Base-by-base conservation (phyloP, 2,797 vertebrate genomes). In the Acipenser transmontanus region DNA sequence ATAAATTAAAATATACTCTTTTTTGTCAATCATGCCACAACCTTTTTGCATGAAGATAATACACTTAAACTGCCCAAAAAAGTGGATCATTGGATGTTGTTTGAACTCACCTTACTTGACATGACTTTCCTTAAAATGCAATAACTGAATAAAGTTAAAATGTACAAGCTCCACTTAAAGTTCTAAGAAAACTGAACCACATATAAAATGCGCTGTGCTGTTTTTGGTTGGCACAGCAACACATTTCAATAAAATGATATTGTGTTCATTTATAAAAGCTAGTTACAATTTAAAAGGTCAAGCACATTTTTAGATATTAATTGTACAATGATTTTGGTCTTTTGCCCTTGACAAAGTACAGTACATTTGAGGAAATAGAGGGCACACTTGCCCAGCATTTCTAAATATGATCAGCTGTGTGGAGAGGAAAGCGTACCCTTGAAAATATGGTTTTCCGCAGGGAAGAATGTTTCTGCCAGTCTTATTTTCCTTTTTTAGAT, bases 1-100 rank as follows among this genome's bases (percentile, higher is more conserved):
- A 34, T 64, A 10, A 59, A 59, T 49, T 7, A 57, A 54, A 63
- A 68, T 57, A 8, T 13, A 59, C 64, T 70, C 12, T 50, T 67
- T 57, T 52, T 14, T 67, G 56, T 71, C 65, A 70, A 56, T 66
- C 51, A 68, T 72, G 59, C 62, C 20, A 49, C 59, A 66, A 59
- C 57, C 10, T 17, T 60, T 50, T 49, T 72, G 59, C 67, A 62
- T 74, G 77, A 61, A 75, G 78, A 74, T 82, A 78, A 78, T 79
- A 34, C 34, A 34, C 34, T 34, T 34, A 34, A 1, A 34, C 34
- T 3, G 34, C 34, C 34, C 2, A 34, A 34, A 34, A 34, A 34
- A 34, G 34, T 34, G 34, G 34, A 34, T 34, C 34, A 34, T 34
- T 34, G 4, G 34, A 34, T 34, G 34, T 34, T 3, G 2, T 34